Evolutionary conservation across 1,140 invertebrate species (phyloP).

Genomic region (Heliothis subflexa): DNA sequence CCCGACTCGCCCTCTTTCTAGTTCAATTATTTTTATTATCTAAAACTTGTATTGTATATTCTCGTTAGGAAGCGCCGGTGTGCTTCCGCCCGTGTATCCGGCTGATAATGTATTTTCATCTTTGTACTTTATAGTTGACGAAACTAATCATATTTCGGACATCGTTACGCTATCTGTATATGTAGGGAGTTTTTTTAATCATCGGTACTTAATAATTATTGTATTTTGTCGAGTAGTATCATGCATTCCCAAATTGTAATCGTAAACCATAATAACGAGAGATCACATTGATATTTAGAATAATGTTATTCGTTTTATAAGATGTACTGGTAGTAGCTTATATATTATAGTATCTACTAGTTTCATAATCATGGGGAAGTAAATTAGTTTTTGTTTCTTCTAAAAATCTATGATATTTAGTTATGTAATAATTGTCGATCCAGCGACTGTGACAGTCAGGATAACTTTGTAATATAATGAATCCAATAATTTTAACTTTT

Average conservation of each 20-base stretch:
- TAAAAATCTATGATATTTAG: constrained; percentile 57
- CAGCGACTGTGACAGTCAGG: constrained; percentile 72
- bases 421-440: constrained; percentile 60
- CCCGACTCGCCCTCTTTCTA: constrained; percentile 49
- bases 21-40: constrained; percentile 82
- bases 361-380: constrained; percentile 71
- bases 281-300: constrained; percentile 79
- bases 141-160: constrained; percentile 61
- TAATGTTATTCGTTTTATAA: constrained; percentile 81
- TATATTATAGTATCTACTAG: constrained; percentile 71
- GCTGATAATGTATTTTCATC: constrained; percentile 61
- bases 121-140: constrained; percentile 70
- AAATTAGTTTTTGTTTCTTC: constrained; percentile 61
- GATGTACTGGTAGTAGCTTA: constrained; percentile 73
- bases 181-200: constrained; percentile 75
- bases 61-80: constrained; percentile 53
- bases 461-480: constrained; percentile 72
- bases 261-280: constrained; percentile 74
- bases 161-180: constrained; percentile 67
- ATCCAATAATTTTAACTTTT: constrained; percentile 66
- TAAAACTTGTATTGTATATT: constrained; percentile 71
- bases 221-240: constrained; percentile 81
- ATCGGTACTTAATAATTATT: constrained; percentile 82
- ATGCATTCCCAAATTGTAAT: constrained; percentile 84
- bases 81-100: constrained; percentile 38